Conservation (phyloP, 2,797 vertebrate species). For the Lycodopsis pacificus region DNA sequence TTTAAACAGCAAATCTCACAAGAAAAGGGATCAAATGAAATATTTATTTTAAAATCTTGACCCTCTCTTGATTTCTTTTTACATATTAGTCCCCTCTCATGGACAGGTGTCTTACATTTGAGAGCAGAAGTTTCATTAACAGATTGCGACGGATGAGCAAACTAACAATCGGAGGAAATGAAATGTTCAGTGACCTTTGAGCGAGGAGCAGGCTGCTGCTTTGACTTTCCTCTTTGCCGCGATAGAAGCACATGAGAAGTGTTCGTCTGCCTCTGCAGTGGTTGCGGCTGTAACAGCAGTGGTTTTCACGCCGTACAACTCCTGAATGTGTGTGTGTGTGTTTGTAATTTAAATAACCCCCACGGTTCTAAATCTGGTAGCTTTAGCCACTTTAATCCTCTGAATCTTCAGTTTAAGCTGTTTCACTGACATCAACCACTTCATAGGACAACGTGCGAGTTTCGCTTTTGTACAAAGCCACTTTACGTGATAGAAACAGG, state of each 20-base stretch:
- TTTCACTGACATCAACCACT: conserved; percentile 71
- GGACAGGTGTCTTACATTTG: not conserved
- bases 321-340: not conserved
- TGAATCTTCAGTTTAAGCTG: conserved; percentile 42
- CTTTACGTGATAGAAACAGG: conserved; percentile 69
- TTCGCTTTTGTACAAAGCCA: conserved; percentile 40
- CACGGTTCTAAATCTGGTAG: conserved; percentile 54
- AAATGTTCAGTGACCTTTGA: conserved; percentile 38
- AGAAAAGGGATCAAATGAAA: not conserved
- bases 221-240: conserved; percentile 8
- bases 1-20: not conserved
- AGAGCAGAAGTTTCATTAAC: not conserved
- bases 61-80: not conserved
- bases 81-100: not conserved
- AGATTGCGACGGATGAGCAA: not conserved
- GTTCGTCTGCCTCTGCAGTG: conserved; percentile 25
- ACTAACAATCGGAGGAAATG: not conserved
- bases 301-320: conserved; percentile 46
- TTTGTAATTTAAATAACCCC: conserved; percentile 32
- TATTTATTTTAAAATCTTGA: not conserved
- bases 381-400: conserved; percentile 43
- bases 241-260: not conserved
- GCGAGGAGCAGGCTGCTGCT: not conserved
- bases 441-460: conserved; percentile 42
- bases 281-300: conserved; percentile 52